phyloP scores from a whole-genome alignment of 1,140 invertebrate genomes.

The Nephotettix cincticeps region DNA sequence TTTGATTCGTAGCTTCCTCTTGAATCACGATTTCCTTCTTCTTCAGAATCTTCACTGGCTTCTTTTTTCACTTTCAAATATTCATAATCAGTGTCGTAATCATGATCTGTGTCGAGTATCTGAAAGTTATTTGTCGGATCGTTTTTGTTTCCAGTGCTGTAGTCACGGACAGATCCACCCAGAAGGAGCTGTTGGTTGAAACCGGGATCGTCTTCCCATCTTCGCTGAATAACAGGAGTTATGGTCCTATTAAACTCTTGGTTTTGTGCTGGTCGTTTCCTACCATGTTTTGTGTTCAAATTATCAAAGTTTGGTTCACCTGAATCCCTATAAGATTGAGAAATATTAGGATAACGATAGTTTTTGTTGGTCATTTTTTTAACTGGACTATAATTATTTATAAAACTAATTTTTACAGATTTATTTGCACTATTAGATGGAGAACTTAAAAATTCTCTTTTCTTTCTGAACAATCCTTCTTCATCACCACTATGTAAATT shows the following conservation, averaged over 20 bases:
- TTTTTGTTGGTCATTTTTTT: too few relatives aligned
- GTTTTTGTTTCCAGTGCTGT: not conserved
- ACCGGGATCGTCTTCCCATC: not conserved
- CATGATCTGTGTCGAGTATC: not conserved
- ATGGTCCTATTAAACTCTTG: not conserved
- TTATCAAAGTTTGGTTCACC: too few relatives aligned
- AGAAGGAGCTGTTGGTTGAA: slow-evolving; percentile 4
- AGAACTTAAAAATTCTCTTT: too few relatives aligned
- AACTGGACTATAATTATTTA: too few relatives aligned
- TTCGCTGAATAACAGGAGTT: not conserved
- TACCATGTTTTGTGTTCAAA: too few relatives aligned
- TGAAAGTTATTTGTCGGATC: not conserved
- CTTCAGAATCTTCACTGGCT: not conserved
- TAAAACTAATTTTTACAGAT: too few relatives aligned
- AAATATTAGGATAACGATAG: too few relatives aligned
- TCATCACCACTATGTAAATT: too few relatives aligned
- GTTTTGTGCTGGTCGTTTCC: too few relatives aligned
- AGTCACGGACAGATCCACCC: not conserved
- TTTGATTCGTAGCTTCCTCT: not conserved
- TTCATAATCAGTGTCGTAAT: slow-evolving; percentile 3
- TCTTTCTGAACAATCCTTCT: too few relatives aligned
- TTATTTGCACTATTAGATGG: too few relatives aligned
- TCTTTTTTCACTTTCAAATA: not conserved
- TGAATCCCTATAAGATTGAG: too few relatives aligned
- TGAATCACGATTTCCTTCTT: not conserved